Conservation (phyloP, 2,113 vertebrate genomes). For the Lasiurus cinereus region DNA sequence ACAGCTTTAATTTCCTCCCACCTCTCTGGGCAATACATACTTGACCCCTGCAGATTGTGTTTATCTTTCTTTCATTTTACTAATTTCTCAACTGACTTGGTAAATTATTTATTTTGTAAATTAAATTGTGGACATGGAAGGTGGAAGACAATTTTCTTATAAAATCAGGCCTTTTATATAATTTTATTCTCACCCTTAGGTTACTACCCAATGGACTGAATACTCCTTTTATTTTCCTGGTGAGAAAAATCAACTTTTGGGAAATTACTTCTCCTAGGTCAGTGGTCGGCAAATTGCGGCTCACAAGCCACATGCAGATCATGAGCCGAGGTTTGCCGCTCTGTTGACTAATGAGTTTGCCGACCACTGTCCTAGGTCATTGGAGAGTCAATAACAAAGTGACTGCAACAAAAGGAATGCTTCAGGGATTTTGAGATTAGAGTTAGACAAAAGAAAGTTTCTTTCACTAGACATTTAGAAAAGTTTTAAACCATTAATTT, state of each 20-base stretch:
- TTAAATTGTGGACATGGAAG: slow-evolving; percentile 16
- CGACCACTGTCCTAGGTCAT: background rate
- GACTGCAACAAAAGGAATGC: background rate
- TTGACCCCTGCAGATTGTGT: background rate
- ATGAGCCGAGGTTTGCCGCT: too few species aligned
- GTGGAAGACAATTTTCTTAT: slow-evolving; percentile 42
- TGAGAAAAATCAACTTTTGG: slow-evolving; percentile 47
- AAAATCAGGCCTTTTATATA: slow-evolving; percentile 24
- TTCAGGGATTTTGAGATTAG: slow-evolving; percentile 27
- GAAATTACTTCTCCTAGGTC: background rate
- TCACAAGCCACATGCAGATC: too few species aligned
- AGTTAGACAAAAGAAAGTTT: slow-evolving; percentile 16
- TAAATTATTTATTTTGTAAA: slow-evolving; percentile 13
- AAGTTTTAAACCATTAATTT: background rate
- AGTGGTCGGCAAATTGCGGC: too few species aligned
- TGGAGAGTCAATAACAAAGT: background rate
- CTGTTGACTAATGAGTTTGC: too few species aligned
- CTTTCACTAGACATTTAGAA: background rate
- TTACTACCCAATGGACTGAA: background rate
- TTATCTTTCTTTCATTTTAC: background rate
- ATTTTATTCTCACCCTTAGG: slow-evolving; percentile 31
- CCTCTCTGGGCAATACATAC: background rate
- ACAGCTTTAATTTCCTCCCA: background rate
- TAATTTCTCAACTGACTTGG: background rate
- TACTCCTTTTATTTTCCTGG: slow-evolving; percentile 26